Evolutionary conservation across 2,888 invertebrate genomes (phyloP).

Genomic region (Bibio marci): DNA sequence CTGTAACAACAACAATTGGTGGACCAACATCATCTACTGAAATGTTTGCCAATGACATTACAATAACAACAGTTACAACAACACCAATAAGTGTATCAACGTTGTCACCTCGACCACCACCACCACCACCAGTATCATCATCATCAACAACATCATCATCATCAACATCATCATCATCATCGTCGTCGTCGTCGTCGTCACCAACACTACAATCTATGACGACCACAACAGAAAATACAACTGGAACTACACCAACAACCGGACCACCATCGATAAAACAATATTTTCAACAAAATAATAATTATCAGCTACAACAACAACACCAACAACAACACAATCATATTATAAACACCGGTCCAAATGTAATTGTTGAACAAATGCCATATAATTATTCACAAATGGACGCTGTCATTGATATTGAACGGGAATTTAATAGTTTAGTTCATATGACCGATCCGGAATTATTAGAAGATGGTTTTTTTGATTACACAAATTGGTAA

Average conservation of each 20-base stretch:
- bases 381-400: conserved; percentile 5
- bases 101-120: not conserved
- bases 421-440: conserved; percentile 3
- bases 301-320: not conserved
- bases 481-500: conserved; percentile 5
- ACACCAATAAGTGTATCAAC: too few relatives aligned
- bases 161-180: conserved; percentile 1
- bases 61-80: not conserved
- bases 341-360: conserved; percentile 6
- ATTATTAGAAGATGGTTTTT: conserved; percentile 2
- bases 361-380: conserved; percentile 18
- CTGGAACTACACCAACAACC: not conserved
- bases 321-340: not conserved
- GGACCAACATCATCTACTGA: not conserved
- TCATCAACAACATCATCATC: not conserved
- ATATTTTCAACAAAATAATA: not conserved
- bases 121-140: not conserved
- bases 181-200: conserved; percentile 5
- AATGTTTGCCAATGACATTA: not conserved
- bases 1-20: not conserved
- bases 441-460: conserved; percentile 5
- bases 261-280: not conserved
- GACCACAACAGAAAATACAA: too few relatives aligned
- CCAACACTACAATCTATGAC: too few relatives aligned
- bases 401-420: conserved; percentile 5